Evolutionary conservation across 2,113 vertebrate species (phyloP).

Genomic region (Mobula hypostoma): DNA sequence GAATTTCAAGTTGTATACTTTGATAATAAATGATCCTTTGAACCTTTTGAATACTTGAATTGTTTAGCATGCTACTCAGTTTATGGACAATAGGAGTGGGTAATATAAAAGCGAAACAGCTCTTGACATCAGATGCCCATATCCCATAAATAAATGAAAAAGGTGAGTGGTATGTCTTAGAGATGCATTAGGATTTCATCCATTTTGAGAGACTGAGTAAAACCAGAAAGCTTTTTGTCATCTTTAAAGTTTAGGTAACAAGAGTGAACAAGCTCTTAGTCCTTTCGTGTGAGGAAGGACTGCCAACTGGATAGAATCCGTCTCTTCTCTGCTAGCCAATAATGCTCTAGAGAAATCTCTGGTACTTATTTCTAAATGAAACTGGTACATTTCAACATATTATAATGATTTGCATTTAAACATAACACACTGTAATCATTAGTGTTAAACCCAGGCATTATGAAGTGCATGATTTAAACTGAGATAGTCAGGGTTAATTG

Average conservation of each 20-base stretch:
- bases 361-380: not conserved
- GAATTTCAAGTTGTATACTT: no score
- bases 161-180: not conserved
- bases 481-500: not conserved
- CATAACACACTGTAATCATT: not conserved
- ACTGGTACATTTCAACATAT: not conserved
- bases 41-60: no score
- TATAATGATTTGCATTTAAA: not conserved
- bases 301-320: not conserved
- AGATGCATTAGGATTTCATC: not conserved
- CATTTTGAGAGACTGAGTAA: not conserved
- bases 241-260: not conserved
- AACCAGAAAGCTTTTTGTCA: not conserved
- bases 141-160: no score
- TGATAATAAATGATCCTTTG: no score
- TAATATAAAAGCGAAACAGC: no score
- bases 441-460: not conserved
- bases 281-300: not conserved
- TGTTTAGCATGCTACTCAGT: no score
- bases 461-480: not conserved
- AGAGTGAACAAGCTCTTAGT: not conserved
- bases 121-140: no score
- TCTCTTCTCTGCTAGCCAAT: not conserved
- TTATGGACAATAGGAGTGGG: no score
- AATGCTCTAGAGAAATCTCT: not conserved